Evolutionary conservation across 2,113 vertebrate genomes (phyloP).

Genomic region (Struthidea cinerea): DNA sequence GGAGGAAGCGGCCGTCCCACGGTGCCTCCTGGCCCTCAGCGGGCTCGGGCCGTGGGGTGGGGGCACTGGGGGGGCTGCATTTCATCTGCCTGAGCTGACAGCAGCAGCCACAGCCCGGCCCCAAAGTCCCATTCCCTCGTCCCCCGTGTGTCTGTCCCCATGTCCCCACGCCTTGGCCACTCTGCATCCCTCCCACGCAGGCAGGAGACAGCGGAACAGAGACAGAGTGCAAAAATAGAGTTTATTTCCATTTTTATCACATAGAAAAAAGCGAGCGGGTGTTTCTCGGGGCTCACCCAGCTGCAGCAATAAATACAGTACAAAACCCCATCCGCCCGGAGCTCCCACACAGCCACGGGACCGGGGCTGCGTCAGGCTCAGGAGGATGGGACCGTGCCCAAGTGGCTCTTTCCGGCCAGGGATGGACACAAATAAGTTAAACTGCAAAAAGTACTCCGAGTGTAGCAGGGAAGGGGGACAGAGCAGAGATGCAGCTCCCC

Average conservation of each 20-base stretch:
- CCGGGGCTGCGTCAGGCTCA: neutral
- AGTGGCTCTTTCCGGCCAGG: neutral
- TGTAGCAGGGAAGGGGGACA: neutral
- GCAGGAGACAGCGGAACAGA: neutral
- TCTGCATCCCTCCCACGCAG: neutral
- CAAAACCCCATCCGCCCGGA: neutral
- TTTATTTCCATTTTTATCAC: conserved; percentile 14
- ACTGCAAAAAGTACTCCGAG: neutral
- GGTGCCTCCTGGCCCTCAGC: neutral
- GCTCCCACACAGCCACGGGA: neutral
- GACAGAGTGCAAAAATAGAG: conserved; percentile 7
- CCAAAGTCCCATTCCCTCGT: accelerated
- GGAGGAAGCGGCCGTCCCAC: neutral
- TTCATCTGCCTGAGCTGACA: neutral
- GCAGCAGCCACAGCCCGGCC: accelerated
- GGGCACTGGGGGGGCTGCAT: neutral
- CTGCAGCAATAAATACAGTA: conserved; percentile 37
- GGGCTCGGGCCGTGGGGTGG: neutral
- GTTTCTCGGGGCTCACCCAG: neutral
- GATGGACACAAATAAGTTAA: neutral
- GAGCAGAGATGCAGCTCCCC: neutral
- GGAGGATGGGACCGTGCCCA: neutral
- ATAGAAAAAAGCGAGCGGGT: neutral
- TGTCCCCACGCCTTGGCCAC: neutral
- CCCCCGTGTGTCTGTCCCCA: accelerated